These are phyloP conservation scores for Megathymus violae DNA, from an alignment of 1,140 invertebrate genomes.

Conservation along the genomic window DNA sequence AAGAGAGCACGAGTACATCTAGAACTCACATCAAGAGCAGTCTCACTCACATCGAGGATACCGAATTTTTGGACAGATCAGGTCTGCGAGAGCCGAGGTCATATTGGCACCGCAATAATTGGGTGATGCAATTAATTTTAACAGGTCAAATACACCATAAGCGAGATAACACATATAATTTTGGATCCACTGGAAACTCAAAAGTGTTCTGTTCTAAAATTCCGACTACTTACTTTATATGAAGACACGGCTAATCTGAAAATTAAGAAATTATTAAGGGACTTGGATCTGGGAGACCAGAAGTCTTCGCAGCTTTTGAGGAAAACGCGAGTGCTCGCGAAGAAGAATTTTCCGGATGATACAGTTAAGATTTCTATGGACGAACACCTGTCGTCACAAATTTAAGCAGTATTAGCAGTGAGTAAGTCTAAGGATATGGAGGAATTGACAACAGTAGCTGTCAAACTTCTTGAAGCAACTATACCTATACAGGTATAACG, in stretches of 20 bases:
- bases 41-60: conserved; percentile 24
- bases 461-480: too few relatives aligned
- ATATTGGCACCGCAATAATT: conserved; percentile 35
- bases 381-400: neutral
- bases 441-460: too few relatives aligned
- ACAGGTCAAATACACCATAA: conserved; percentile 13
- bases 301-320: too few relatives aligned
- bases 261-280: conserved; percentile 17
- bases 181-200: conserved; percentile 6
- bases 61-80: conserved; percentile 40
- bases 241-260: neutral
- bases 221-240: neutral
- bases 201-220: conserved; percentile 4
- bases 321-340: conserved; percentile 2
- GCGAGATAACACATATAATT: conserved; percentile 8
- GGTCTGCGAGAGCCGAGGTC: conserved; percentile 34
- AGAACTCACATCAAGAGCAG: neutral
- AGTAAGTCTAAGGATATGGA: too few relatives aligned
- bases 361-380: too few relatives aligned
- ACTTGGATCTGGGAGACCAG: too few relatives aligned
- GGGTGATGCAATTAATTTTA: conserved; percentile 31
- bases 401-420: too few relatives aligned
- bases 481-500: too few relatives aligned
- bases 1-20: neutral
- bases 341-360: conserved; percentile 10